These are phyloP conservation scores for Enteromius argenteus DNA, from an alignment of 2,797 vertebrate genomes.

Conservation along the genomic window DNA sequence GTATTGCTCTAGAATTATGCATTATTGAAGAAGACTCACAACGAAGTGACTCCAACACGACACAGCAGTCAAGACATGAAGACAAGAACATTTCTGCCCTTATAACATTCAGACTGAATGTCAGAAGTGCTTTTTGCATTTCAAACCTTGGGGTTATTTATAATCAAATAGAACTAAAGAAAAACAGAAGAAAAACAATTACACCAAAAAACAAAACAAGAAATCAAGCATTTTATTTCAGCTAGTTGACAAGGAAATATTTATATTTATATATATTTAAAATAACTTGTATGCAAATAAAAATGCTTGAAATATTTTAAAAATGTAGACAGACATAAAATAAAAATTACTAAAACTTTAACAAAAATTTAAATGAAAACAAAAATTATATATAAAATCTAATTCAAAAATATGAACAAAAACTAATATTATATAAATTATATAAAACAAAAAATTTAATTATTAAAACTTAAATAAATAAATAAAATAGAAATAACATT, in stretches of 20 bases:
- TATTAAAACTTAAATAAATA: not conserved
- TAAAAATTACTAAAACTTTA: not conserved
- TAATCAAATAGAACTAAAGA: not conserved
- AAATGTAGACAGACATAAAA: not conserved
- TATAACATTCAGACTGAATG: not conserved
- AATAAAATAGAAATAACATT: not conserved
- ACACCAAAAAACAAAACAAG: not conserved
- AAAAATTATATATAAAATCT: not conserved
- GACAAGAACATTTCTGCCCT: not conserved
- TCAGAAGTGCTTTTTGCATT: not conserved
- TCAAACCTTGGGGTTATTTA: not conserved
- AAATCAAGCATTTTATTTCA: not conserved
- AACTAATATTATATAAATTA: not conserved
- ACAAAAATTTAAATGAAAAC: not conserved
- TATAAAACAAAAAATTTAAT: too few species aligned
- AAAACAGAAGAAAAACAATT: too few species aligned
- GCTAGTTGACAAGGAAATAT: not conserved
- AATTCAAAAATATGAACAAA: not conserved
- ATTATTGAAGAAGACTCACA: not conserved
- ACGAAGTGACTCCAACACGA: not conserved
- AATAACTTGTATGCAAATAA: not conserved
- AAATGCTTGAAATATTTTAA: not conserved
- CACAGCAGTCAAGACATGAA: not conserved
- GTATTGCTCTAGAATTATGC: slow-evolving; percentile 58
- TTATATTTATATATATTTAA: not conserved